phyloP scores from a whole-genome alignment of 2,113 vertebrate genomes.

The Mugil cephalus region DNA sequence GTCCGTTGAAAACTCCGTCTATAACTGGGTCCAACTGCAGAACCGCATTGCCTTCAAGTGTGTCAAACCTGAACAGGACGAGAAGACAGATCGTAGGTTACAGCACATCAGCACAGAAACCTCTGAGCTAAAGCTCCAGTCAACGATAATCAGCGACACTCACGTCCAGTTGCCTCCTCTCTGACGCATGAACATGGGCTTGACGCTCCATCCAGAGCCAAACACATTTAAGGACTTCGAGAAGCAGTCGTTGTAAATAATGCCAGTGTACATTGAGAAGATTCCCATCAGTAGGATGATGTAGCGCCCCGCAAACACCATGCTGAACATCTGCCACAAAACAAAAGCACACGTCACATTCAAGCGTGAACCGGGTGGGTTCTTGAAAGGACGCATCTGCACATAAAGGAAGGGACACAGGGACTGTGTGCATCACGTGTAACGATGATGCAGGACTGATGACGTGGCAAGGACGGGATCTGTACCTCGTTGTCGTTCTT shows the following conservation, averaged over 20 bases:
- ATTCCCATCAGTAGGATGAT: constrained; percentile 98
- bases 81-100: background rate
- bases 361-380: background rate
- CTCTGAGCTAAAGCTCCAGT: background rate
- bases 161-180: constrained; percentile 92
- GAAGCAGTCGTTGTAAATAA: constrained; percentile 99
- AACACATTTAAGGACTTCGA: constrained; percentile 97
- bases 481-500: constrained; percentile 96
- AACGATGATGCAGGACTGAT: constrained; percentile 3
- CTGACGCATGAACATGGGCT: constrained; percentile 88
- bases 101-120: no score
- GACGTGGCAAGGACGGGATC: constrained; percentile 13
- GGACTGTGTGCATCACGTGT: background rate
- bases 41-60: constrained; percentile 81
- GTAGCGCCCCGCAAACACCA: constrained; percentile 95
- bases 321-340: constrained; percentile 91
- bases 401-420: background rate
- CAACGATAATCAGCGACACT: constrained; percentile 74
- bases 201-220: constrained; percentile 95
- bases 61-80: constrained; percentile 76
- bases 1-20: constrained; percentile 91
- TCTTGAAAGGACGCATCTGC: background rate
- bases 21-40: constrained; percentile 91
- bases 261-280: constrained; percentile 96
- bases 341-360: background rate